Evolutionary conservation across 2,113 vertebrate genomes (phyloP).

Genomic region (Notarius quadriscutis): DNA sequence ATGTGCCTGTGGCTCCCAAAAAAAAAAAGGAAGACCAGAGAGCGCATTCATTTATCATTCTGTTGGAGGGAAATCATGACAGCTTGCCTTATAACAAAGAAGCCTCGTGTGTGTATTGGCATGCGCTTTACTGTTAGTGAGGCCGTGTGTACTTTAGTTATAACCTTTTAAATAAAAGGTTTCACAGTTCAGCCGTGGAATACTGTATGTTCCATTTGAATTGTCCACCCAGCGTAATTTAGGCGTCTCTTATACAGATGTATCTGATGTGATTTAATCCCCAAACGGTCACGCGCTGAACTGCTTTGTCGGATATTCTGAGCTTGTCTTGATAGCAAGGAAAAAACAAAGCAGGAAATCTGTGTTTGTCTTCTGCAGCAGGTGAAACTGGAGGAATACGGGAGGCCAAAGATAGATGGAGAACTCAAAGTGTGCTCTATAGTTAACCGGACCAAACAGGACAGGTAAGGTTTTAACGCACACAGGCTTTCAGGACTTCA

Average conservation of each 20-base stretch:
- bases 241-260: neutral
- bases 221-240: neutral
- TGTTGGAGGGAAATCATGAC: neutral
- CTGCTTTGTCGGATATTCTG: neutral
- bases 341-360: neutral
- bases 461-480: conserved; percentile 76
- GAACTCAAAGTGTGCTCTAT: conserved; percentile 95
- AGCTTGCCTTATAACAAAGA: too few species aligned
- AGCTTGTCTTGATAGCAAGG: neutral
- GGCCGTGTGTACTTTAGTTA: neutral
- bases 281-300: neutral
- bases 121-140: neutral
- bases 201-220: neutral
- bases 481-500: neutral
- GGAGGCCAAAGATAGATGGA: conserved; percentile 94
- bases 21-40: conserved; percentile 3
- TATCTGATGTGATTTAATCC: neutral
- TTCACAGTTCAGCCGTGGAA: neutral
- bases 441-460: conserved; percentile 93
- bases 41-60: neutral
- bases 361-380: conserved; percentile 76
- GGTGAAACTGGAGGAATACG: conserved; percentile 92
- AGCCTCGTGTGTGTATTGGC: neutral
- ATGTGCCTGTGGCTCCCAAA: neutral
- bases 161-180: neutral